phyloP scores from a whole-genome alignment of 2,797 vertebrate species.

The Molossus molossus region DNA sequence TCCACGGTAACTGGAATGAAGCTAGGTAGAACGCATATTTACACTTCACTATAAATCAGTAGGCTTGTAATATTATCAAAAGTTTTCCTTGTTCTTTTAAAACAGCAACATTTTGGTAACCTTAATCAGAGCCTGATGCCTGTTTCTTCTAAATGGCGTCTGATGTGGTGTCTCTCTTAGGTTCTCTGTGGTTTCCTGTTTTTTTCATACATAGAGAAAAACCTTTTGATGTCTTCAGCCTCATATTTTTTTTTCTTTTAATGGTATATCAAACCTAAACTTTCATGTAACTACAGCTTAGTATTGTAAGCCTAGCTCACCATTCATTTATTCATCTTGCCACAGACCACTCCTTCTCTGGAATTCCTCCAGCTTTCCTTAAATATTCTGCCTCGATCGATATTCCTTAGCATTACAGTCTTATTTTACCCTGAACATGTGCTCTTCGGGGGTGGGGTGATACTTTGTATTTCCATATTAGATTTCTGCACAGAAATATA shows the following conservation, averaged over 20 bases:
- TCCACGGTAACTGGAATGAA: neutral
- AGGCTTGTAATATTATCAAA: constrained; percentile 64
- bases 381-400: neutral
- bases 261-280: constrained; percentile 73
- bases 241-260: constrained; percentile 75
- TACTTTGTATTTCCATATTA: neutral
- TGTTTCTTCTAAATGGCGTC: constrained; percentile 88
- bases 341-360: neutral
- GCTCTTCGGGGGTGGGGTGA: neutral
- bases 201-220: constrained; percentile 87
- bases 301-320: neutral
- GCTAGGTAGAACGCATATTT: constrained; percentile 10
- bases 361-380: neutral
- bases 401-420: neutral
- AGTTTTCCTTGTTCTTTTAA: constrained; percentile 79
- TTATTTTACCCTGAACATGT: constrained; percentile 2
- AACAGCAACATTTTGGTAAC: constrained; percentile 79
- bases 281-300: constrained; percentile 43
- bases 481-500: neutral
- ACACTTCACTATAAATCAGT: constrained; percentile 9
- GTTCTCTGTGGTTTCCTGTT: constrained; percentile 92
- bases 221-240: constrained; percentile 84
- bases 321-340: constrained; percentile 44
- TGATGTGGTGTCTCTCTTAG: constrained; percentile 89
- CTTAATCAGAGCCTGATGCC: constrained; percentile 87